Base-by-base conservation (phyloP, 1,140 invertebrate genomes). In the Prorops nasuta region DNA sequence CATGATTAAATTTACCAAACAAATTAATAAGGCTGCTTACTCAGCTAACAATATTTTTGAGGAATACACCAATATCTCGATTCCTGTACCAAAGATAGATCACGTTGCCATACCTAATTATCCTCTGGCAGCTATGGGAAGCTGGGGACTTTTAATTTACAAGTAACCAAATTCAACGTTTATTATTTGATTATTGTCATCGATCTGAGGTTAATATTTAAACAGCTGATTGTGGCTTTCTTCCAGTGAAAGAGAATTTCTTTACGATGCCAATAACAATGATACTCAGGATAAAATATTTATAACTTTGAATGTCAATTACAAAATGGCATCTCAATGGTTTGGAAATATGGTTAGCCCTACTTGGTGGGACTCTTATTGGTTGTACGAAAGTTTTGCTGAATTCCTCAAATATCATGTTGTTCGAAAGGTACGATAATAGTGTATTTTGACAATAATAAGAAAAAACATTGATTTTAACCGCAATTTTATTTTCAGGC, bases 41-140 rank as follows among this genome's bases (percentile, higher is more conserved):
- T 76, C 73, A 12, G 80, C 78, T 0, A 43, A 80, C 4, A 44
- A 49, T 60, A 79, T 78, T 62, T 74, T 44, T 57, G 75, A 81
- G 51, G 54, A 78, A 7, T 80, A 76, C 58, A 80, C 78, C 56
- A 68, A 75, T 46, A 64, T 79, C 18, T 52, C 66, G 2, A 81
- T 78, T 66, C 67, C 74, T 0, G 63, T 83, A 8, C 76, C 77
- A 0, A 84, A 83, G 65, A 77, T 82, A 55, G 85, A 89, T 71
- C 83, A 88, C 78, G 79, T 88, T 24, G 84, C 86, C 15, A 81
- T 89, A 41, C 87, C 87, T 1, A 86, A 89, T 72, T 89, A 89
- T 74, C 77, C 79, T 10, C 82, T 85, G 1, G 88, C 81, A 2
- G 83, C 69, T 17, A 89, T 90, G 86, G 88, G 91, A 68, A 89